Conservation (phyloP, 2,888 invertebrate genomes). For the Parnassius glacialis region DNA sequence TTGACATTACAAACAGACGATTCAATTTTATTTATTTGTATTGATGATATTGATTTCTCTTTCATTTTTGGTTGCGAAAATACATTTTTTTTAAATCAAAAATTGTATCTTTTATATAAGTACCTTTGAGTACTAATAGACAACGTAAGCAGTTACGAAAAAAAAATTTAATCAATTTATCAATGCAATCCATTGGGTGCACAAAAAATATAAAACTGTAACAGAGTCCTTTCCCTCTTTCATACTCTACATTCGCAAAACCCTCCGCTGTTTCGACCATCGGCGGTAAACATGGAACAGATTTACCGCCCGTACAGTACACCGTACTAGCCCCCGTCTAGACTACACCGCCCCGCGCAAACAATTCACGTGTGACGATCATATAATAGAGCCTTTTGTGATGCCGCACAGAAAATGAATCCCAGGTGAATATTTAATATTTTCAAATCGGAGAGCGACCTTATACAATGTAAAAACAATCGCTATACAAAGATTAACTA, state of each 20-base stretch:
- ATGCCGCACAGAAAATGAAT: constrained; percentile 1
- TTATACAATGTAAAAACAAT: not conserved
- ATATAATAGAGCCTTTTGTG: constrained; percentile 15
- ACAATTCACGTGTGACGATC: constrained; percentile 11
- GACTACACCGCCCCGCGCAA: constrained; percentile 17
- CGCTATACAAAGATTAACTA: too few species aligned
- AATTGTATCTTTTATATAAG: too few species aligned
- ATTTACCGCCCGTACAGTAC: not conserved
- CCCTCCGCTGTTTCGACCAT: not conserved
- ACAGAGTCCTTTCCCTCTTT: not conserved
- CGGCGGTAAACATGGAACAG: not conserved
- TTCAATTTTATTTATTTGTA: too few species aligned
- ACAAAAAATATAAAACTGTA: constrained; percentile 8
- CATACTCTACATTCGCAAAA: not conserved
- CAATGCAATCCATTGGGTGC: not conserved
- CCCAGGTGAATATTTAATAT: constrained; percentile 15
- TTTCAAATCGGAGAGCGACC: not conserved
- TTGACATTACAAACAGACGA: too few species aligned
- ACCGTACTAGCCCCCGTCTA: constrained; percentile 19
- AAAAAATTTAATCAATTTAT: not conserved
- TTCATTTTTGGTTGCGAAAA: too few species aligned
- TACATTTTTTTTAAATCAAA: too few species aligned
- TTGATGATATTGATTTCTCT: too few species aligned
- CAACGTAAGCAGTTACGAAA: not conserved
- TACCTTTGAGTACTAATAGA: too few species aligned